Base-by-base conservation (phyloP, 2,888 invertebrate genomes). In the Stegana nigrithorax region DNA sequence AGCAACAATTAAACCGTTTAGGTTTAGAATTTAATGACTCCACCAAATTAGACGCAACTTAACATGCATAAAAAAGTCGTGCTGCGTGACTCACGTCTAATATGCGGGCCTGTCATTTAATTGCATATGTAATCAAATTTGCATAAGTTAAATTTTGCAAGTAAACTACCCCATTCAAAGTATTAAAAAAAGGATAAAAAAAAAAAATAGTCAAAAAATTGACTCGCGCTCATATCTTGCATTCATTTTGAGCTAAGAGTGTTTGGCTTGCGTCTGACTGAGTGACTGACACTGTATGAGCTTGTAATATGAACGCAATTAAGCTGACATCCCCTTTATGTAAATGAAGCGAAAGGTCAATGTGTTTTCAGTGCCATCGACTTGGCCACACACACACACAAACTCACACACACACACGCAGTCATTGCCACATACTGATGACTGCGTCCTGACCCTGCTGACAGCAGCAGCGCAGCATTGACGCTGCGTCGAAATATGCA, bases 81-180 rank as follows among this genome's bases (percentile, higher is more conserved):
- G n/a, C n/a, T n/a, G n/a, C n/a, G n/a, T 32, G 10, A 32, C 32
- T 32, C 17, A 42, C 14, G 42, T 29, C 2, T 4, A 23, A 47
- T 21, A 25, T 47, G 25, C 21, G 51, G 14, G 51, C 14, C 17
- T 29, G 19, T 29, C 17, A 51, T 23, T 70, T 70, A 72, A 70
- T 70, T 70, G 68, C 67, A 70, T 67, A 72, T 72, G 67, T 65
- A 70, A 72, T 70, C 67, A 67, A 60, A 68, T 68, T 70, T 67
- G 17, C 59, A 61, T 60, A 51, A 51, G 47, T 47, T 47, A 39
- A 39, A 39, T 8, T 39, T 39, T 39, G 4, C 39, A n/a, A n/a
- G 39, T 39, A 39, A 1, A 39, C 39, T n/a, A n/a, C n/a, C n/a
- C n/a, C n/a, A n/a, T n/a, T n/a, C n/a, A n/a, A n/a, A n/a, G n/a